These are phyloP conservation scores for Peromyscus maniculatus DNA, from an alignment of 2,113 vertebrate genomes.

Conservation along the genomic window DNA sequence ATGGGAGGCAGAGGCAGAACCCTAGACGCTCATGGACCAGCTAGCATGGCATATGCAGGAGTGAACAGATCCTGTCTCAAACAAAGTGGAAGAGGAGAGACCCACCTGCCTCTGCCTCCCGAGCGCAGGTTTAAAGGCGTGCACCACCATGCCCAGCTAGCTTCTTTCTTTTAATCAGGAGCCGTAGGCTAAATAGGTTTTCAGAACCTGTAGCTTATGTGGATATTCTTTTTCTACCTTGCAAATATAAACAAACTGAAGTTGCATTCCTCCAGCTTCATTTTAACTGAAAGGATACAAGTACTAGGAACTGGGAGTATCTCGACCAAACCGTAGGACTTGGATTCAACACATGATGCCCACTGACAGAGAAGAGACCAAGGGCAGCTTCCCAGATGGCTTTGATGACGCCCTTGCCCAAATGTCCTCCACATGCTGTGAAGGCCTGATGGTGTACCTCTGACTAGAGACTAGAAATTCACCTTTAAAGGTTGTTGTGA, in stretches of 20 bases:
- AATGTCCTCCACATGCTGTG: not conserved
- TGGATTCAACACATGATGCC: not conserved
- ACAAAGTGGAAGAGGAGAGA: not conserved
- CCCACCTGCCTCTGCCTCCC: not conserved
- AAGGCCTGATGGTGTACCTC: not conserved
- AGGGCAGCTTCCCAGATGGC: not conserved
- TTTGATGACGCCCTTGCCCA: not conserved
- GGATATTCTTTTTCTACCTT: not conserved
- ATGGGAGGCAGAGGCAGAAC: not conserved
- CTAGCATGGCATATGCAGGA: not conserved
- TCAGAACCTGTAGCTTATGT: not conserved
- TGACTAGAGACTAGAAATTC: not conserved
- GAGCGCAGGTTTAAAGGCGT: not conserved
- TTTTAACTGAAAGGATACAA: conserved; percentile 37
- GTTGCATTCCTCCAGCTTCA: not conserved
- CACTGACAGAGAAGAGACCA: not conserved
- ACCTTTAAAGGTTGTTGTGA: conserved; percentile 1
- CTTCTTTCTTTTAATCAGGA: not conserved
- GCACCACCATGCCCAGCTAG: not conserved
- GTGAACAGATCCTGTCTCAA: not conserved
- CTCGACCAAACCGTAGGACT: not conserved
- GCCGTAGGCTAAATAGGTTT: not conserved
- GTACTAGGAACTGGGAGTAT: not conserved
- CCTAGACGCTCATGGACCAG: not conserved
- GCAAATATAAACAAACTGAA: not conserved